Conservation (phyloP, 2,888 invertebrate genomes). For the Mythimna albipuncta region DNA sequence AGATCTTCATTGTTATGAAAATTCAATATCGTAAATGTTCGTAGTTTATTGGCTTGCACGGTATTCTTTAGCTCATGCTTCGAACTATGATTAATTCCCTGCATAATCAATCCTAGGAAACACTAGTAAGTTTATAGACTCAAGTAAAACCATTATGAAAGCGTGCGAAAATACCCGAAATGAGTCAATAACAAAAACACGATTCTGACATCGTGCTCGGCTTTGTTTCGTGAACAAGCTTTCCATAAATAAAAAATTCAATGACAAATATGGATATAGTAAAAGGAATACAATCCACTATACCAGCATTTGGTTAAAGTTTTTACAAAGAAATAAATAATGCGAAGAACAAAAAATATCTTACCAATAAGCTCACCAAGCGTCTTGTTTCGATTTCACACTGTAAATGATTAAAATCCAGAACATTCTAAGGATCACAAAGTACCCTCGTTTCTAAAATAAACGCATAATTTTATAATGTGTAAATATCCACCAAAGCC, state of each 20-base stretch:
- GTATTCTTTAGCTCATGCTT: neutral
- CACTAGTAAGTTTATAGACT: neutral
- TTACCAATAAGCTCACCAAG: conserved; percentile 74
- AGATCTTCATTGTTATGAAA: neutral
- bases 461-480: conserved; percentile 42
- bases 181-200: conserved; percentile 53
- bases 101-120: neutral
- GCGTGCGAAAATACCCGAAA: conserved; percentile 26
- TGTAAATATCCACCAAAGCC: conserved; percentile 33
- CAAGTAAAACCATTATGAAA: neutral
- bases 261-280: conserved; percentile 15
- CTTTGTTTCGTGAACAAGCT: conserved; percentile 20
- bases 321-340: conserved; percentile 34
- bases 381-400: conserved; percentile 77
- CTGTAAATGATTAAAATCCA: conserved; percentile 69
- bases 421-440: conserved; percentile 39
- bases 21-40: neutral
- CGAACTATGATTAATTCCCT: neutral
- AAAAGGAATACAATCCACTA: conserved; percentile 20
- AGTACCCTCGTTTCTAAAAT: conserved; percentile 33
- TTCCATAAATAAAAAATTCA: conserved; percentile 29
- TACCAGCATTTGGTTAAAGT: conserved; percentile 14
- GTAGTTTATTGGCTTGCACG: too few relatives aligned
- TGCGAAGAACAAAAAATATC: conserved; percentile 36
- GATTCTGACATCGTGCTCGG: conserved; percentile 10